phyloP scores from a whole-genome alignment of 2,113 vertebrate species.

The Mastomys natalensis region DNA sequence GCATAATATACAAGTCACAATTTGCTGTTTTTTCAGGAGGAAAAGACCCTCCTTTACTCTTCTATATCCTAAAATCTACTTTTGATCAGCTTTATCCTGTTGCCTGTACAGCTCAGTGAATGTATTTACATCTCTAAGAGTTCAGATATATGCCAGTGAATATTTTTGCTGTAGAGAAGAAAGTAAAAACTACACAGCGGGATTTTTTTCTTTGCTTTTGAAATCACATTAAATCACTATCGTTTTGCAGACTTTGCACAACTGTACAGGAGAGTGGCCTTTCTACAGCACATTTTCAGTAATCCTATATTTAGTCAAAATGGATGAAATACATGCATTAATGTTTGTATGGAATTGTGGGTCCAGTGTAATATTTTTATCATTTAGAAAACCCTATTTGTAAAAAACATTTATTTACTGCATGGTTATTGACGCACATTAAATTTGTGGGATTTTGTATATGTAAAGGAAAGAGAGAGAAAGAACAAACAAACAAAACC shows the following conservation, averaged over 20 bases:
- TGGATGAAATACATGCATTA: conserved; percentile 86
- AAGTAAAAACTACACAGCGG: conserved; percentile 79
- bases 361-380: conserved; percentile 89
- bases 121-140: conserved; percentile 87
- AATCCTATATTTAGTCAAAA: conserved; percentile 84
- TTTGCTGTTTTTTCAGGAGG: conserved; percentile 78
- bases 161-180: conserved; percentile 82
- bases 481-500: conserved; percentile 62
- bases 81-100: conserved; percentile 84
- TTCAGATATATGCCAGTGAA: conserved; percentile 83
- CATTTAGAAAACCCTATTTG: conserved; percentile 88
- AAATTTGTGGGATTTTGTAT: conserved; percentile 90
- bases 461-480: conserved; percentile 77
- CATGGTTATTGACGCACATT: conserved; percentile 89
- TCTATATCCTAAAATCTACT: conserved; percentile 81
- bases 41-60: conserved; percentile 78
- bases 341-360: conserved; percentile 87
- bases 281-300: conserved; percentile 88
- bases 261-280: conserved; percentile 91
- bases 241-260: conserved; percentile 91
- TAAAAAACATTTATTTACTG: conserved; percentile 90
- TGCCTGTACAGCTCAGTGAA: conserved; percentile 89
- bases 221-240: conserved; percentile 83
- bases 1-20: conserved; percentile 79
- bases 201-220: conserved; percentile 80